phyloP scores from a whole-genome alignment of 2,888 invertebrate genomes.

The Phyto melanocephala region DNA sequence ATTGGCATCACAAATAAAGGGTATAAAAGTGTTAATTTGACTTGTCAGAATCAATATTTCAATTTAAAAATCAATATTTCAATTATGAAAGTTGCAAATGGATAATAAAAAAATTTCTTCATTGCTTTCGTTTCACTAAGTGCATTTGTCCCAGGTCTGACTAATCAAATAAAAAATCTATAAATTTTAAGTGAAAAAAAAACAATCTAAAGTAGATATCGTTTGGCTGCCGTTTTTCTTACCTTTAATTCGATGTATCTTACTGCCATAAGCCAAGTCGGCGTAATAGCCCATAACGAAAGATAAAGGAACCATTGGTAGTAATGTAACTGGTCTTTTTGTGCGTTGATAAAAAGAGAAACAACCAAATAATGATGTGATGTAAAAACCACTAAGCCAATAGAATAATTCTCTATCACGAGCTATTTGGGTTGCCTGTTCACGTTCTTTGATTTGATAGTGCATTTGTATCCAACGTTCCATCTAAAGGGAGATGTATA shows the following conservation, averaged over 20 bases:
- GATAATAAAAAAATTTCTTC: too few relatives aligned
- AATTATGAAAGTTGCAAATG: too few relatives aligned
- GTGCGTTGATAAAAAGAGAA: constrained; percentile 82
- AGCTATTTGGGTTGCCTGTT: constrained; percentile 86
- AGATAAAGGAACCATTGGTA: constrained; percentile 85
- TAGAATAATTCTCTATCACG: constrained; percentile 85
- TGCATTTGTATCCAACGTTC: constrained; percentile 90
- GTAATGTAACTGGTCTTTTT: constrained; percentile 82
- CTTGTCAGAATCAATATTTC: too few relatives aligned
- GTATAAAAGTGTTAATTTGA: too few relatives aligned
- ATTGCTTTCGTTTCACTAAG: too few relatives aligned
- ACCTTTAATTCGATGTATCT: constrained; percentile 87
- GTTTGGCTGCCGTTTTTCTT: too few relatives aligned
- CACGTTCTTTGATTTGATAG: constrained; percentile 87
- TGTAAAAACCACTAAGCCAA: constrained; percentile 86
- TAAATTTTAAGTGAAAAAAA: too few relatives aligned
- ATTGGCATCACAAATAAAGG: too few relatives aligned
- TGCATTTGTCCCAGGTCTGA: too few relatives aligned
- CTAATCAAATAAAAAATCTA: too few relatives aligned
- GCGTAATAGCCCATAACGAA: constrained; percentile 86
- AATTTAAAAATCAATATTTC: too few relatives aligned
- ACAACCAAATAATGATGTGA: constrained; percentile 80
- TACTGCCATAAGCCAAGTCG: constrained; percentile 88
- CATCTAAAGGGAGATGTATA: constrained; percentile 79
- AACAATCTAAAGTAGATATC: too few relatives aligned